phyloP scores from a whole-genome alignment of 35 echinoderm and acorn worm species.

The Anneissia japonica region DNA sequence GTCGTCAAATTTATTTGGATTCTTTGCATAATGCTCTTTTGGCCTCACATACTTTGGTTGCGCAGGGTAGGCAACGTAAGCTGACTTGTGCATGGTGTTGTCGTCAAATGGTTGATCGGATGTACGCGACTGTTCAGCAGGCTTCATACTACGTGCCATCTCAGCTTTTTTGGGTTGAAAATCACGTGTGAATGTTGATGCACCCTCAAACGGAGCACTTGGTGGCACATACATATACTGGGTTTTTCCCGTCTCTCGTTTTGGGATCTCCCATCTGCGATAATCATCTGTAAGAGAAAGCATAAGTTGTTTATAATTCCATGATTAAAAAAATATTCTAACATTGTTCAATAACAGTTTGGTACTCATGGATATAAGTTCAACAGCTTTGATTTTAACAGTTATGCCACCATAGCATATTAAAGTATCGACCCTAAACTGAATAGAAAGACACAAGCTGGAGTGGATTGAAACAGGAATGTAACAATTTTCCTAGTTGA shows the following conservation, averaged over 20 bases:
- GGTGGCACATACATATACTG: slow-evolving; percentile 70
- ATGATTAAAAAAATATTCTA: no score
- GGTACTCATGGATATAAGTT: no score
- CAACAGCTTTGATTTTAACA: no score
- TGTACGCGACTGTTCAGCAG: slow-evolving; percentile 43
- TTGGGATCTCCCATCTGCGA: slow-evolving; percentile 78
- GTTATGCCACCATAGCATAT: no score
- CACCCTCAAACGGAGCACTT: slow-evolving; percentile 77
- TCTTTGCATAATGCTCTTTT: slow-evolving; percentile 53
- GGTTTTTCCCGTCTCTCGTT: slow-evolving; percentile 43
- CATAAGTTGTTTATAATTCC: no score
- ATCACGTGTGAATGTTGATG: slow-evolving; percentile 85
- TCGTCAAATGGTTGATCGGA: slow-evolving; percentile 82
- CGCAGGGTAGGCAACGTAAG: slow-evolving; percentile 68
- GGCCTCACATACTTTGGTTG: slow-evolving; percentile 63
- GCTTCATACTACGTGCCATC: slow-evolving; percentile 65
- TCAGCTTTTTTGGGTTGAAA: slow-evolving; percentile 64
- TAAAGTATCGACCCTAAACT: no score
- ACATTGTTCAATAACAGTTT: no score
- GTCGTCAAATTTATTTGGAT: slow-evolving; percentile 68
- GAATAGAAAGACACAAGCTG: no score
- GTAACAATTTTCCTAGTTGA: not conserved
- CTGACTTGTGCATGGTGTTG: slow-evolving; percentile 66
- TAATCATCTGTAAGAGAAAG: slow-evolving; percentile 68
- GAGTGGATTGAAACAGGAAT: no score